A percentile compares a stretch with the other conserved stretches of the same genome.
These are phyloP conservation scores for Plotosus lineatus DNA, from an alignment of 2,113 vertebrate species.

Conservation along the genomic window DNA sequence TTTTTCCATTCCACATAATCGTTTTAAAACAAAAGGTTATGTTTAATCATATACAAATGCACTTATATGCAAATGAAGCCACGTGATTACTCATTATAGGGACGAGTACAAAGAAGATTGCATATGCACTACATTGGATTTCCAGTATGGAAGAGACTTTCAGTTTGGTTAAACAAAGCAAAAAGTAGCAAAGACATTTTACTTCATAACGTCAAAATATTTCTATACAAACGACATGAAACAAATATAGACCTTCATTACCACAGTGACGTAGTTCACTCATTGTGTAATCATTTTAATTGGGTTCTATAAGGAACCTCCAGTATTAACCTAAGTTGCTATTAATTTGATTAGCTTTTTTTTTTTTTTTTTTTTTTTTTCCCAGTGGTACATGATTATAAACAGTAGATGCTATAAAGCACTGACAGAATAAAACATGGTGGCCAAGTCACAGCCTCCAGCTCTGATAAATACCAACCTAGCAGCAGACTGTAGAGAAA, in stretches of 20 bases:
- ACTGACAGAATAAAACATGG: neutral
- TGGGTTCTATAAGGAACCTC: neutral
- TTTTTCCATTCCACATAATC: neutral
- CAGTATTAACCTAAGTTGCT: neutral
- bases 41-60: neutral
- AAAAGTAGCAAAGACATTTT: neutral
- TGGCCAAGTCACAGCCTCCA: neutral
- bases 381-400: neutral
- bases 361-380: too few species aligned
- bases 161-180: neutral
- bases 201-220: too few species aligned
- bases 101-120: slow-evolving; percentile 39
- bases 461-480: neutral
- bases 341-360: neutral
- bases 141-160: slow-evolving; percentile 65
- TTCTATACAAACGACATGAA: neutral
- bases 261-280: neutral
- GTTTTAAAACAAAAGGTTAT: neutral
- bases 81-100: neutral
- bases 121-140: slow-evolving; percentile 57
- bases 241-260: neutral
- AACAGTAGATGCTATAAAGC: neutral
- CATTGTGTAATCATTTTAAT: neutral
- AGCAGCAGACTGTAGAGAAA: neutral
- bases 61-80: neutral